These are phyloP conservation scores for Chiloscyllium punctatum DNA, from an alignment of 2,797 vertebrate species.

Conservation along the genomic window DNA sequence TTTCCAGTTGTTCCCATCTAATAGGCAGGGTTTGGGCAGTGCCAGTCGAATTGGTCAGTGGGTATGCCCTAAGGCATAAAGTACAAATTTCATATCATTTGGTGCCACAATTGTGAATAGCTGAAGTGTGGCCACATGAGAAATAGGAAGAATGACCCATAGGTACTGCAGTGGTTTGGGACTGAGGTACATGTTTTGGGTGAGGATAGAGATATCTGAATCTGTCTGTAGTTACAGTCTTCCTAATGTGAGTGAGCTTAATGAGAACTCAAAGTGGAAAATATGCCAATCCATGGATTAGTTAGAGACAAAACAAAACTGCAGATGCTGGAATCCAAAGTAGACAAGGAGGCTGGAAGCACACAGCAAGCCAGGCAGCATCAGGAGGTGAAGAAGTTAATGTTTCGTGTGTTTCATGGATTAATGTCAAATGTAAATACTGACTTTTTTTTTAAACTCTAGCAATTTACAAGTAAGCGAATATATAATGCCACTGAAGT, in stretches of 20 bases:
- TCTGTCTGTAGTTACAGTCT: neutral
- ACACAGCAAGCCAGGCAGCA: too few relatives aligned
- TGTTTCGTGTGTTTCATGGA: neutral
- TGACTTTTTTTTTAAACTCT: neutral
- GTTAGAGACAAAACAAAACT: too few relatives aligned
- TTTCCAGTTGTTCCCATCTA: neutral
- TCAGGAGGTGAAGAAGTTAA: too few relatives aligned
- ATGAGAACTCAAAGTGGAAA: neutral
- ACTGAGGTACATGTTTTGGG: neutral
- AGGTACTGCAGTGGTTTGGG: neutral
- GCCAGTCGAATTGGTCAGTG: neutral
- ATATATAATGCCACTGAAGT: neutral
- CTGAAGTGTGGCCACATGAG: neutral
- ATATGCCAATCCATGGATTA: neutral
- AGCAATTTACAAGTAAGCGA: neutral
- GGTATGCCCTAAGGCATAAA: neutral
- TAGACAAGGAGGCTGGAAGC: too few relatives aligned
- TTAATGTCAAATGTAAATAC: neutral
- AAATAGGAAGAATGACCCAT: neutral
- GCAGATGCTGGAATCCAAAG: too few relatives aligned
- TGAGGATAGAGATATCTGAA: neutral
- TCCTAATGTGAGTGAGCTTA: neutral
- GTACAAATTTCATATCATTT: too few relatives aligned
- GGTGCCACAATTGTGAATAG: too few relatives aligned
- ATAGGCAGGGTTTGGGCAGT: neutral